Percentiles rank a stretch among this genome's conserved stretches.
These are phyloP conservation scores for Porites australiensis DNA, from an alignment of 64 coral and sea anemone genomes.

Conservation along the genomic window DNA sequence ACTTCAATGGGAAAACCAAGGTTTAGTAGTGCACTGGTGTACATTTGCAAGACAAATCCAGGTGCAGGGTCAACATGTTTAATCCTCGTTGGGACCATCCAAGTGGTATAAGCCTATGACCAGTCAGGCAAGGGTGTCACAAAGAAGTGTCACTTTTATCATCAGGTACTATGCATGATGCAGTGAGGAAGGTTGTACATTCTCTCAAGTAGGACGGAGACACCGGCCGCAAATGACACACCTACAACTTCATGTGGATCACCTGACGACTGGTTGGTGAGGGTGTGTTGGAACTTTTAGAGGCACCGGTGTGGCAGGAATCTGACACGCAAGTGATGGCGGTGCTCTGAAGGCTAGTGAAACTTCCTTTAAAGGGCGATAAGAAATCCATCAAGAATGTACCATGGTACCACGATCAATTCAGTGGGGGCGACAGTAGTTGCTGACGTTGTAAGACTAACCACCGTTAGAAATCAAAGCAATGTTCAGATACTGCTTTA, in stretches of 20 bases:
- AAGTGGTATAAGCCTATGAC: slow-evolving; percentile 9
- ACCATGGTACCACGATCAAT: neutral
- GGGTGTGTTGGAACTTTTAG: neutral
- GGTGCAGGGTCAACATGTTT: slow-evolving; percentile 72
- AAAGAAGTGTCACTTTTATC: neutral
- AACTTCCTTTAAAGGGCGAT: neutral
- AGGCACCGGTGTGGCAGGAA: slow-evolving; percentile 34
- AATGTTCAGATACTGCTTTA: no score
- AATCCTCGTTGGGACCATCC: slow-evolving; percentile 45
- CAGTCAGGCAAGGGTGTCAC: neutral
- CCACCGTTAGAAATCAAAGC: no score
- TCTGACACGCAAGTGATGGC: neutral
- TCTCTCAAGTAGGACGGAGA: neutral
- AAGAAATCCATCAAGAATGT: neutral
- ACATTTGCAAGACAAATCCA: slow-evolving; percentile 12
- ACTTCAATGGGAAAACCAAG: neutral
- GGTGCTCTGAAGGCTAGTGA: neutral
- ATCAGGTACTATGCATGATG: neutral
- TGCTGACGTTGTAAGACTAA: neutral
- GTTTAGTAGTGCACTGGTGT: neutral
- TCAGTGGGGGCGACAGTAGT: neutral
- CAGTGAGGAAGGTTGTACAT: slow-evolving; percentile 1
- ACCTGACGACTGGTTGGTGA: neutral
- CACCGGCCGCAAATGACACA: neutral
- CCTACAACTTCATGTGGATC: neutral